These are phyloP conservation scores for Choristoneura fumiferana DNA, from an alignment of 1,140 invertebrate genomes.

Conservation along the genomic window DNA sequence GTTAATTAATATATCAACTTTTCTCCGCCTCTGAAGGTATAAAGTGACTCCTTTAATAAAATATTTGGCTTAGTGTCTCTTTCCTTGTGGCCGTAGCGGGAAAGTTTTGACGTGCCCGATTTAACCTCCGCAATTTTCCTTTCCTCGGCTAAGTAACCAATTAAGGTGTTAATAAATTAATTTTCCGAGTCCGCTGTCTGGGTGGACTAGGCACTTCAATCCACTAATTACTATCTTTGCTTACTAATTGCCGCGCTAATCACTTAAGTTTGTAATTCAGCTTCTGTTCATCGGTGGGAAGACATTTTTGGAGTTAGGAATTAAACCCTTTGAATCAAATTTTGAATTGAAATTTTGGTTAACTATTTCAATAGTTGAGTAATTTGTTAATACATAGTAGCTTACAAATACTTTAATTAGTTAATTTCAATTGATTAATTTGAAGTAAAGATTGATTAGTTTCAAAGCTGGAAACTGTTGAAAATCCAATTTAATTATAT, in stretches of 20 bases:
- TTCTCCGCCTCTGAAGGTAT: constrained; percentile 57
- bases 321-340: constrained; percentile 34
- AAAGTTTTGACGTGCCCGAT: constrained; percentile 24
- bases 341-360: no score
- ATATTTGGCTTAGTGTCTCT: constrained; percentile 60
- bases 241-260: constrained; percentile 27
- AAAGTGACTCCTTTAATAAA: constrained; percentile 68
- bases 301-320: constrained; percentile 39
- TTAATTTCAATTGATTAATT: no score
- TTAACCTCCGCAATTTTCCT: constrained; percentile 13
- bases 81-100: constrained; percentile 23
- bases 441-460: no score
- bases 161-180: constrained; percentile 42
- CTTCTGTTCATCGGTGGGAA: constrained; percentile 22
- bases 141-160: constrained; percentile 22
- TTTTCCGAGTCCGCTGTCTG: constrained; percentile 31
- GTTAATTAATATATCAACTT: constrained; percentile 78
- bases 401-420: no score
- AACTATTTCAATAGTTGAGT: no score
- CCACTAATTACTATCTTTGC: constrained; percentile 20
- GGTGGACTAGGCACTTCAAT: constrained; percentile 29
- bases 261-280: constrained; percentile 19
- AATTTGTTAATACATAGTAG: no score
- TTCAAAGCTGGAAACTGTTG: no score
- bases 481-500: no score